Base-by-base conservation (phyloP, 2,113 vertebrate genomes). In the Silurus glanis region DNA sequence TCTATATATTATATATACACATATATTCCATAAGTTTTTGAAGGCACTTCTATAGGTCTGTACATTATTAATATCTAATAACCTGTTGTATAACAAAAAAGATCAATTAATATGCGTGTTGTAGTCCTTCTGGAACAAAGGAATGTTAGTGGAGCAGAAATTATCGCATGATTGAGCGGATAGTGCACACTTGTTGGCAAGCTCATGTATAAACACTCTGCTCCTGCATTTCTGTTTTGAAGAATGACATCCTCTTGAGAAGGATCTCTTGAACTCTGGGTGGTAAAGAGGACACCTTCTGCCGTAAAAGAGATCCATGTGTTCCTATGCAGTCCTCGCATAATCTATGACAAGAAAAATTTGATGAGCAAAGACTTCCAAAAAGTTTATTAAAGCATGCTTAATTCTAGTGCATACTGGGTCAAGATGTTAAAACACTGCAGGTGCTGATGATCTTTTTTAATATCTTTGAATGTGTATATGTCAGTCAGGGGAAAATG, bases 281-380 rank as follows among this genome's bases (percentile, higher is more conserved):
- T 14, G 97, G 98, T 90, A 99, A 91, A 80, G 92, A 93, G 0
- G 92, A 90, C 14, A 97, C 95, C 51, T 96, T 95, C 59, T 87
- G 92, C 89, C 91, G 88, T 51, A 98, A 85, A 80, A 95, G 89
- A 21, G 90, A 9, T 0, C 93, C 87, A 13, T 97, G 96, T 91
- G 92, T 95, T 61, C 96, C 97, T 61, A 99, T 96, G 88, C 94
- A 95, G 91, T 99, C 96, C 6, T 97, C 96, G 87, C 96, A 97
- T 87, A 95, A 92, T 91, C 98, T 99, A 81, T 3, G 83, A 47
- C 25, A 69, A 75, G 23, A 7, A 56, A 62, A 51, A 72, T 7
- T 37, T 58, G 37, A 59, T 6, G 10, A 80, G 5, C 7, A 9
- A 56, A 56, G 75, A 78, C n/a, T 8, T 64, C 23, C 12, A 2